Base-by-base conservation (phyloP, 2,888 invertebrate species). In the Quadroppia sp. region DNA sequence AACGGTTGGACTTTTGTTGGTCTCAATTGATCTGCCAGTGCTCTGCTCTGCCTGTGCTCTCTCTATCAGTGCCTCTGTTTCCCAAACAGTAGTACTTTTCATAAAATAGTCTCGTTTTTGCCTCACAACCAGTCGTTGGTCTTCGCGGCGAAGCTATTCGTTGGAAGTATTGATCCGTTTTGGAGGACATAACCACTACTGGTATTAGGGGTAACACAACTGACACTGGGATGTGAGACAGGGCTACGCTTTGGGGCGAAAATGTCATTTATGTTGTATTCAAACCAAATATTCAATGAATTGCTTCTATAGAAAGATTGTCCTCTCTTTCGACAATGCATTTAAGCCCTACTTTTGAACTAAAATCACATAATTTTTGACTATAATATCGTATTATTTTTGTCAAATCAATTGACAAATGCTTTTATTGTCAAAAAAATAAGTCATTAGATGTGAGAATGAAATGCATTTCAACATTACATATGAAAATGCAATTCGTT, bases 101-200 rank as follows among this genome's bases (percentile, higher is more conserved):
- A 7, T 7, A 67, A 67, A 67, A 23, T 42, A 40, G 40, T 67
- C 67, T 67, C 67, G 23, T 23, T 67, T 67, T 23, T 23, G 40
- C 23, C 40, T 67, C 67, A 20, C 61, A 61, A 61, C 61, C 42
- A 67, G 67, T 42, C 32, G 67, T 67, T 20, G n/a, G 67, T 67
- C 67, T 67, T 67, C 67, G 67, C 67, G 67, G 67, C 67, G 67
- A 67, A 67, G 67, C 67, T 42, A 67, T 42, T 67, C 32, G 67
- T 67, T 40, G n/a, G 61, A 11, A 42, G 23, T 67, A 67, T 67
- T 40, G 67, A 67, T 67, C 67, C 40, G 20, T 59, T 64, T 42
- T 67, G 40, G 67, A 32, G 67, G 67, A 67, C 67, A 67, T 42
- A 20, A 67, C 67, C 67, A 67, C 67, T 67, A 11, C 67, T 42